Conservation (phyloP, 2,113 vertebrate species). For the Proteles cristata region DNA sequence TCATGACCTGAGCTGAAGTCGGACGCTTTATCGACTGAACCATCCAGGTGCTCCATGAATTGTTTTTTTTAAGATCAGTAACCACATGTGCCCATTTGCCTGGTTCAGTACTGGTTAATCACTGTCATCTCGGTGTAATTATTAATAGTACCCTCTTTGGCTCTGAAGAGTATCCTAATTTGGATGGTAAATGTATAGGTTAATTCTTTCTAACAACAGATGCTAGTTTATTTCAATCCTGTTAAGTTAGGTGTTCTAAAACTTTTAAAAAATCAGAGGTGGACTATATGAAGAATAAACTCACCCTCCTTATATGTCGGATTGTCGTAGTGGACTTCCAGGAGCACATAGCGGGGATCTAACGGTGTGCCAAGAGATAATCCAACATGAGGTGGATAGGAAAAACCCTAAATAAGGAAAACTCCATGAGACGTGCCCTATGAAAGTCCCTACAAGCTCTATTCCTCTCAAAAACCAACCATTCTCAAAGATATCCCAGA, state of each 20-base stretch:
- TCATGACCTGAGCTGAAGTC: too few species aligned
- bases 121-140: not conserved
- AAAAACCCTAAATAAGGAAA: constrained; percentile 88
- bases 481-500: not conserved
- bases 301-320: constrained; percentile 90
- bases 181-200: not conserved
- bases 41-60: too few species aligned
- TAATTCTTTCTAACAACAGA: not conserved
- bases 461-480: not conserved
- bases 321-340: constrained; percentile 94
- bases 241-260: not conserved
- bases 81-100: not conserved
- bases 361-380: constrained; percentile 89
- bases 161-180: not conserved
- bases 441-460: not conserved
- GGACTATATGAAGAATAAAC: constrained; percentile 11
- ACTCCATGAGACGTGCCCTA: not conserved
- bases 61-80: not conserved
- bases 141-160: not conserved
- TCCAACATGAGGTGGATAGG: constrained; percentile 91
- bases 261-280: not conserved
- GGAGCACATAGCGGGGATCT: constrained; percentile 90
- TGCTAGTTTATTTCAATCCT: constrained; percentile 37
- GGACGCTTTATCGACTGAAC: too few species aligned
- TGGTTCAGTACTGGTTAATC: not conserved